Conservation (phyloP, 23 tunicate genomes). For the Aplidium turbinatum region DNA sequence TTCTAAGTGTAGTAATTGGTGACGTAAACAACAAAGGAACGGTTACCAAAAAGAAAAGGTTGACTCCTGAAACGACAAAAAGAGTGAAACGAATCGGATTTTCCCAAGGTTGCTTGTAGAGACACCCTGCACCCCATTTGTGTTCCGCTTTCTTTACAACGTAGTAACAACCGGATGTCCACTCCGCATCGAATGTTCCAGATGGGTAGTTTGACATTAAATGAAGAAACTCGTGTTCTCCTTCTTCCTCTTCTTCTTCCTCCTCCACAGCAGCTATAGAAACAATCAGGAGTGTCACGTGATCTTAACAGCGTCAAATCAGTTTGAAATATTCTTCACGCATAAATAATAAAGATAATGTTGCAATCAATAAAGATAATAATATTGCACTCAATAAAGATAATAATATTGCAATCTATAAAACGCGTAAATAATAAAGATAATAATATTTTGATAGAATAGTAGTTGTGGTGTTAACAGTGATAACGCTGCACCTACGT, state of each 20-base stretch:
- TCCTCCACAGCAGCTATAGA: neutral
- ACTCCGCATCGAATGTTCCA: conserved; percentile 46
- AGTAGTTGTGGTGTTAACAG: too few species aligned
- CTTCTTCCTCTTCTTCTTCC: conserved; percentile 34
- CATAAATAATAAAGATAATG: too few species aligned
- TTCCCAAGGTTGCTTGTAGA: conserved; percentile 53
- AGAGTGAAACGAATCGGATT: conserved; percentile 45
- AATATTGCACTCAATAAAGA: too few species aligned
- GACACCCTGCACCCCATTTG: conserved; percentile 75
- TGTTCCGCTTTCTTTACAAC: conserved; percentile 48
- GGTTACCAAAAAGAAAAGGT: conserved; percentile 67
- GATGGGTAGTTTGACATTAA: conserved; percentile 68
- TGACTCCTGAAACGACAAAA: conserved; percentile 37
- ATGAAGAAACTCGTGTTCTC: conserved; percentile 50
- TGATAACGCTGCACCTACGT: too few species aligned
- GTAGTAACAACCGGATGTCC: conserved; percentile 63
- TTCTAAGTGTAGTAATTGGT: neutral
- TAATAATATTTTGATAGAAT: too few species aligned
- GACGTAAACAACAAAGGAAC: too few species aligned
- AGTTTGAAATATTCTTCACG: too few species aligned
- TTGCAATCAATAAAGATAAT: too few species aligned
- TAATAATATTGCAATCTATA: too few species aligned
- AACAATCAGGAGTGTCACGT: too few species aligned
- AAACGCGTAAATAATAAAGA: too few species aligned
- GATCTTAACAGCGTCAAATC: too few species aligned